Evolutionary conservation across 2,888 invertebrate genomes (phyloP).

Genomic region (Metallyticus violacea): DNA sequence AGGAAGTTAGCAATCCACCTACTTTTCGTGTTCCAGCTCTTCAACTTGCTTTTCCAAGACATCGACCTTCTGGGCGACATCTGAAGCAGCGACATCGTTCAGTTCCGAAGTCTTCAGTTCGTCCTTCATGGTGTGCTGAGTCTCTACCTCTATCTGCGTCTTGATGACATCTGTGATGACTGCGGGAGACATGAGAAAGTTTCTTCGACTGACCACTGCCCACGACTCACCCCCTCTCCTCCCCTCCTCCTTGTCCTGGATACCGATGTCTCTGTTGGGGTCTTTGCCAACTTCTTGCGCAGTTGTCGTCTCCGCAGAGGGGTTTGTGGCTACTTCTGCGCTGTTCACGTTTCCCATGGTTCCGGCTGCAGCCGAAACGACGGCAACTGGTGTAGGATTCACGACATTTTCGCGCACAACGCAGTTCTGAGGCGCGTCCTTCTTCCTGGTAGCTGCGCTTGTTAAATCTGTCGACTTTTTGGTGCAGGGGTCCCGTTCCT

Average conservation of each 20-base stretch:
- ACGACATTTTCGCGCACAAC: background rate
- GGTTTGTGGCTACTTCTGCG: background rate
- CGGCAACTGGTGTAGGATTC: background rate
- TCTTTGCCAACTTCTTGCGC: background rate
- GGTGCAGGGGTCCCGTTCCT: background rate
- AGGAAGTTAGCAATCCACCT: background rate
- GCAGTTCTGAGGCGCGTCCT: background rate
- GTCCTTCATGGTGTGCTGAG: background rate
- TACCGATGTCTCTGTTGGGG: background rate
- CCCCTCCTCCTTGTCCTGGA: background rate
- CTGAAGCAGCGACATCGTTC: background rate
- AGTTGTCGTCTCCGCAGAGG: too few relatives aligned
- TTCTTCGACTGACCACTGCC: background rate
- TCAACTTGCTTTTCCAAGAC: background rate
- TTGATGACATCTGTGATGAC: background rate
- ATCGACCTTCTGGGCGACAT: background rate
- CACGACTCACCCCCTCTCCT: background rate
- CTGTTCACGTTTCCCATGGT: background rate
- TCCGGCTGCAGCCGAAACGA: background rate
- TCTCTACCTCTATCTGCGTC: background rate
- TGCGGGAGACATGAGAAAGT: background rate
- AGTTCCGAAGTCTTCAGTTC: background rate
- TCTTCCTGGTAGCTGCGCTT: background rate
- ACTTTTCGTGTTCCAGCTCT: background rate
- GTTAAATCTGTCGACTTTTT: background rate